Percentiles rank a stretch among this genome's conserved stretches.
phyloP scores from a whole-genome alignment of 2,113 vertebrate species.

The Nyctibius bracteatus region DNA sequence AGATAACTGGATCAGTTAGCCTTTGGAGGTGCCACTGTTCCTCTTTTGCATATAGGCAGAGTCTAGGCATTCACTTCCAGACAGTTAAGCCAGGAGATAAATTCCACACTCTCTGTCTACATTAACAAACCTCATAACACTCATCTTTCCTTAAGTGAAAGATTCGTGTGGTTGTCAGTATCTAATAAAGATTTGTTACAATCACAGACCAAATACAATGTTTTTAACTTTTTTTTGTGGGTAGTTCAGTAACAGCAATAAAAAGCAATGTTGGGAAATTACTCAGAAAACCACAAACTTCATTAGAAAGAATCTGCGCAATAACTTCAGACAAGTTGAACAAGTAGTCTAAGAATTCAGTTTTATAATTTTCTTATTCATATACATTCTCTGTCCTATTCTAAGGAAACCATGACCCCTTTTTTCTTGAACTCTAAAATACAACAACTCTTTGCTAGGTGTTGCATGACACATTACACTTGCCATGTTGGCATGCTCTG shows the following conservation, averaged over 20 bases:
- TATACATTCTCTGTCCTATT: not conserved
- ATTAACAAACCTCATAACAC: not conserved
- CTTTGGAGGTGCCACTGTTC: not conserved
- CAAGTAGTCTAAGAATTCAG: not conserved
- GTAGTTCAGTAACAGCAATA: not conserved
- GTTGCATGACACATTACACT: not conserved
- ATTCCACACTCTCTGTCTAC: not conserved
- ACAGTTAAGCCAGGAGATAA: not conserved
- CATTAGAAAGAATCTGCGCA: not conserved
- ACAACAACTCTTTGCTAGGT: not conserved
- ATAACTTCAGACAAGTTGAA: not conserved
- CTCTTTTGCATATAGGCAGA: not conserved
- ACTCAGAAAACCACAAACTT: not conserved
- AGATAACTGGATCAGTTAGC: not conserved
- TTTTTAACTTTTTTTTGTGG: not conserved
- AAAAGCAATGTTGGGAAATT: not conserved
- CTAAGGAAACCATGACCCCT: not conserved
- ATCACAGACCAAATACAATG: not conserved
- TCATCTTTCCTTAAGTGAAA: not conserved
- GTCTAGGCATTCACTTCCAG: not conserved
- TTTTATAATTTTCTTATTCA: not conserved
- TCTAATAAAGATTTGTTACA: not conserved
- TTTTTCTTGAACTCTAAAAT: not conserved
- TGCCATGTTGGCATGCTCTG: not conserved
- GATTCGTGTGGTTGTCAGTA: not conserved